Evolutionary conservation across 2,888 invertebrate species (phyloP), one percentile per base, ranked within the genome.

Genomic region (Nymphalis c-album): DNA sequence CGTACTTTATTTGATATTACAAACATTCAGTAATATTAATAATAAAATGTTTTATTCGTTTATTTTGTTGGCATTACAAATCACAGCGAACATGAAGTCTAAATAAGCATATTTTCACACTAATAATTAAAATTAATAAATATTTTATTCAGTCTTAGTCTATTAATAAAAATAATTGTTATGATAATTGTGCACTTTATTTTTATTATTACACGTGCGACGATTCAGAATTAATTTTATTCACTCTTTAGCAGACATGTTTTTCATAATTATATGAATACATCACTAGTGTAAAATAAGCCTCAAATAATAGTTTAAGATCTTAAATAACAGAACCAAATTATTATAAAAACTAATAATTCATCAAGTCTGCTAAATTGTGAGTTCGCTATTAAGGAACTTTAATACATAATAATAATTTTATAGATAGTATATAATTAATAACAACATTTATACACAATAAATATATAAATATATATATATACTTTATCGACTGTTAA

Each of bases 71-170:
- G 40, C 40, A 40, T 40, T 40, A 13, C 13, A 40, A 40, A 89
- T 88, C 88, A 89, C 87, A 90, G 88, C 84, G 75, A 85, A 84
- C 76, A 82, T 81, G 85, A 86, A 84, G 83, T 84, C 80, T 80
- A 83, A 78, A 80, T 71, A 86, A 86, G 85, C 53, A 47, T 18
- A 13, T n/a, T 10, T 58, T 17, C 18, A 26, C 46, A 7, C 48
- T 51, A 20, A 31, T 31, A 31, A 10, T 50, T 20, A 18, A 50
- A 50, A 50, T 40, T 53, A 46, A 31, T 16, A 53, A 53, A 65
- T 51, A 59, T 50, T 58, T 47, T 60, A 68, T 55, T 91, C 90
- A 91, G 90, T 90, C 91, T 90, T 90, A 90, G 76, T 79, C 90
- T 91, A 91, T 84, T 79, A 70, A 80, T 82, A 83, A 83, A 83